These are phyloP conservation scores for Sinotaia quadrata DNA, from an alignment of 2,888 invertebrate species.

Conservation along the genomic window DNA sequence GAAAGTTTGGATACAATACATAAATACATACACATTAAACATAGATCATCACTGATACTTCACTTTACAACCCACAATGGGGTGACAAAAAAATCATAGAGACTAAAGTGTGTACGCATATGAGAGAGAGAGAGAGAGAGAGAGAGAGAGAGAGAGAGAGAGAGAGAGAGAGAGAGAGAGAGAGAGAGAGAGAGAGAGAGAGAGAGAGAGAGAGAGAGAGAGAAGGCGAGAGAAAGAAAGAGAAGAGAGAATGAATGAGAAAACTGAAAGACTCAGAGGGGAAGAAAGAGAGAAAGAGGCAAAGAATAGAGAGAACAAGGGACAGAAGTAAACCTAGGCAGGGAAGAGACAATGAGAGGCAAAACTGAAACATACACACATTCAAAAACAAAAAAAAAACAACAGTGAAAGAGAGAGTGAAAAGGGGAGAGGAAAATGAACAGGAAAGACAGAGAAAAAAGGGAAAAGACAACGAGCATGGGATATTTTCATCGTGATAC, in stretches of 20 bases:
- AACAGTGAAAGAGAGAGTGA: neutral
- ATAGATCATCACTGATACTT: no score
- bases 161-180: slow-evolving; percentile 11
- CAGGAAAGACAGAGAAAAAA: slow-evolving; percentile 10
- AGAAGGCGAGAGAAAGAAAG: no score
- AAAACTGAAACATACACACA: no score
- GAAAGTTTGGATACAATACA: no score
- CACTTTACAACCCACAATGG: neutral
- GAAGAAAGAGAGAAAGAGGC: neutral
- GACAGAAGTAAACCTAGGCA: no score
- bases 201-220: slow-evolving; percentile 2
- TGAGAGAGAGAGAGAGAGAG: neutral
- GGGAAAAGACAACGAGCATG: neutral
- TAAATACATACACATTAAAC: no score
- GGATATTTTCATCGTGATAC: no score
- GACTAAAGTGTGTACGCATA: neutral
- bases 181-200: slow-evolving; percentile 20
- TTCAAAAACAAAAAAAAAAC: slow-evolving; percentile 3
- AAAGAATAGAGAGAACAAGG: no score
- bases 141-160: slow-evolving; percentile 19
- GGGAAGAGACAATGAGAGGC: no score
- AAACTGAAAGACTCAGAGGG: neutral
- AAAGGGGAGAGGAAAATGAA: neutral
- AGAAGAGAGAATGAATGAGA: neutral
- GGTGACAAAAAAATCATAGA: neutral